phyloP scores from a whole-genome alignment of 2,113 vertebrate species.

The Piprites chloris region DNA sequence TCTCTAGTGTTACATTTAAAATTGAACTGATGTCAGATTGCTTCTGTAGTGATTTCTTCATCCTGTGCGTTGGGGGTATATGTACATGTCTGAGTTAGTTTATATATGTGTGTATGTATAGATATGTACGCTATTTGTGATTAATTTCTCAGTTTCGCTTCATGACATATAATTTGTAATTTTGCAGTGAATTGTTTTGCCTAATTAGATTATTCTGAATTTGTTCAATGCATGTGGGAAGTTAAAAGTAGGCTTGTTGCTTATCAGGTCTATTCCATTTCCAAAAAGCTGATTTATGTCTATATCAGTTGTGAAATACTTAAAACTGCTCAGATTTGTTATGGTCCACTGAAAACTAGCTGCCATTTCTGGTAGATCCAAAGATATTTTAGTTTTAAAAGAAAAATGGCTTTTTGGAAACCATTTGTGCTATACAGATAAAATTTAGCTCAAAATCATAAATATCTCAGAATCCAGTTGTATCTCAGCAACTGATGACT shows the following conservation, averaged over 20 bases:
- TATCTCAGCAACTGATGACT: neutral
- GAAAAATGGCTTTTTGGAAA: neutral
- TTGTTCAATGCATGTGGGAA: neutral
- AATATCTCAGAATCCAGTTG: neutral
- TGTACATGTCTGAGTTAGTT: neutral
- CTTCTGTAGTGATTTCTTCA: neutral
- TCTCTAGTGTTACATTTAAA: neutral
- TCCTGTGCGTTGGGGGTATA: neutral
- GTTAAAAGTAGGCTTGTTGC: neutral
- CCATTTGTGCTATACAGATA: neutral
- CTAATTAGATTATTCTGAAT: neutral
- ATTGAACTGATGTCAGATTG: neutral
- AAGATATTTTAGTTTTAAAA: neutral
- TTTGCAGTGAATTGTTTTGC: neutral
- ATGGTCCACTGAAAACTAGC: neutral
- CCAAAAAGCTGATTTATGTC: neutral
- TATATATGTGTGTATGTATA: accelerated
- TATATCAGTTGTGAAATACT: neutral
- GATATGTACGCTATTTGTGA: neutral
- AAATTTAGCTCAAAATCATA: neutral
- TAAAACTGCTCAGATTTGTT: neutral
- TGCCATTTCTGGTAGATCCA: neutral
- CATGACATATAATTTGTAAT: neutral
- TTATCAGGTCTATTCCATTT: neutral
- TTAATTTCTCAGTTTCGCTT: neutral